Conservation (phyloP, 2,113 vertebrate genomes). For the Sinosuthora webbiana region DNA sequence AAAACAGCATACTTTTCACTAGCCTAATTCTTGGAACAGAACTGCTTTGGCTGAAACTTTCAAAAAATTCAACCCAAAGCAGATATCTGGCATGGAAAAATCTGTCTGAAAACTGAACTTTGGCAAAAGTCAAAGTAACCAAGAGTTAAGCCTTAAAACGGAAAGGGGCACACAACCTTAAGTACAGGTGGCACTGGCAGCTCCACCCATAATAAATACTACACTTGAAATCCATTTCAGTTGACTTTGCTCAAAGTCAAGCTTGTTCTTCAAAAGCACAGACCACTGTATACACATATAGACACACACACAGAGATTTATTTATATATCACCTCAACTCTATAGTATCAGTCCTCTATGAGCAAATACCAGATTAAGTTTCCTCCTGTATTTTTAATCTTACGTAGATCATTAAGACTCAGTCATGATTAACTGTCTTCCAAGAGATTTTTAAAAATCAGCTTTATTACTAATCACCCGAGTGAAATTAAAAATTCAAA, state of each 20-base stretch:
- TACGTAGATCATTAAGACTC: neutral
- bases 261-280: neutral
- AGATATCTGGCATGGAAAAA: conserved; percentile 29
- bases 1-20: conserved; percentile 35
- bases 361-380: neutral
- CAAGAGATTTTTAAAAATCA: neutral
- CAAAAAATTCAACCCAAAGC: neutral
- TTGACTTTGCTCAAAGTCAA: neutral
- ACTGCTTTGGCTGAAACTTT: conserved; percentile 2
- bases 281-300: neutral
- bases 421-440: neutral
- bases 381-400: neutral
- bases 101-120: neutral
- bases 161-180: neutral
- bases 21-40: conserved; percentile 39
- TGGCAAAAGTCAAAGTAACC: neutral
- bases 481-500: neutral
- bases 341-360: neutral
- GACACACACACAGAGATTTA: neutral
- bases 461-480: neutral
- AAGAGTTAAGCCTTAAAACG: conserved; percentile 3
- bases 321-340: neutral
- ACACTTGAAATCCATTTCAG: neutral
- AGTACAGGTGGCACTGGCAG: neutral
- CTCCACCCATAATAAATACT: neutral